Conservation (phyloP, 2,113 vertebrate genomes). For the Odocoileus virginianus region DNA sequence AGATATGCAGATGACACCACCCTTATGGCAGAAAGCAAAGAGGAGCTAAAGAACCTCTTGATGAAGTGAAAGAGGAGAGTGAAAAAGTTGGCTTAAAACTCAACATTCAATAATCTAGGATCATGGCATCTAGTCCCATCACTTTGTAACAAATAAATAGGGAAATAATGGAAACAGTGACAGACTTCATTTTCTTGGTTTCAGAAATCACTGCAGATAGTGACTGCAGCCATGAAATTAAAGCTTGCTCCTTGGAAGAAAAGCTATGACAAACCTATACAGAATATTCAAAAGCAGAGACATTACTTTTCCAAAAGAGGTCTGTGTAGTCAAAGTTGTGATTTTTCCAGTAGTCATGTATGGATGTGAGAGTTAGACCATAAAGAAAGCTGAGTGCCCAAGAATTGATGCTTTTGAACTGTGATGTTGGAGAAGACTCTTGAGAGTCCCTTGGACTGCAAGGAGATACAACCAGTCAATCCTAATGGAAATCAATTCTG, state of each 20-base stretch:
- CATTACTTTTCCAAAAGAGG: neutral
- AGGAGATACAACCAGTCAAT: neutral
- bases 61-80: neutral
- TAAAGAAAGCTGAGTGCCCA: neutral
- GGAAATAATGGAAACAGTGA: neutral
- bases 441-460: neutral
- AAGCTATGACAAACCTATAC: neutral
- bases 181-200: neutral
- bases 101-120: neutral
- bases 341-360: neutral
- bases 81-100: neutral
- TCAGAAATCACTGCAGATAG: neutral
- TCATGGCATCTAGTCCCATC: neutral
- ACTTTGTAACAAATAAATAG: neutral
- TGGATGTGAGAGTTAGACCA: neutral
- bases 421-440: neutral
- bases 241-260: neutral
- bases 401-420: neutral
- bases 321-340: neutral
- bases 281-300: neutral
- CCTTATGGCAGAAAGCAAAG: rapidly evolving
- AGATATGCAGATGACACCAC: neutral
- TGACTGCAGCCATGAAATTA: neutral
- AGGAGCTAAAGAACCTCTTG: neutral
- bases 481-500: neutral